phyloP scores from a whole-genome alignment of 2,888 invertebrate genomes.

The Tetragnatha montana region DNA sequence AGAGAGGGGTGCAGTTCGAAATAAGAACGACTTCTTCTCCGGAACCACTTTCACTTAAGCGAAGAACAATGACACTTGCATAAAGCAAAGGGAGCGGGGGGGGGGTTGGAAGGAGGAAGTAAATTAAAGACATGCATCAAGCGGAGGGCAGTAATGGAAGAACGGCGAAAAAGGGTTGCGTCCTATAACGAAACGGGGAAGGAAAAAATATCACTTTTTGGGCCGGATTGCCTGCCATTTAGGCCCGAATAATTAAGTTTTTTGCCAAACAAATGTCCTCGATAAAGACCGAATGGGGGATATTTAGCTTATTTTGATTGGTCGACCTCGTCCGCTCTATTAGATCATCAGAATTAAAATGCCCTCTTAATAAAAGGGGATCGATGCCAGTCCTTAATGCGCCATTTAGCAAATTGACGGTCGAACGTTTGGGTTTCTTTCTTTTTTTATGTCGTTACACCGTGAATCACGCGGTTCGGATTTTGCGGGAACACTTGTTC shows the following conservation, averaged over 20 bases:
- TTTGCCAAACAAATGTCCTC: constrained; percentile 39
- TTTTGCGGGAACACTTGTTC: too few relatives aligned
- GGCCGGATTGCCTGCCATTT: constrained; percentile 53
- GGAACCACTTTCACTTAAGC: constrained; percentile 69
- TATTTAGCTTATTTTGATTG: constrained; percentile 61
- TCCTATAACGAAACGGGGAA: constrained; percentile 22
- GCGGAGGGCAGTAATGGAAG: constrained; percentile 51
- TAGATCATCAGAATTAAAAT: constrained; percentile 10
- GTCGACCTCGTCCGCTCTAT: not conserved
- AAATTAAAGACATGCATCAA: constrained; percentile 70
- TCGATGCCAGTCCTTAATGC: constrained; percentile 5
- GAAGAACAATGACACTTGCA: constrained; percentile 65
- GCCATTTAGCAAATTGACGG: not conserved
- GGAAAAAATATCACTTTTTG: constrained; percentile 39
- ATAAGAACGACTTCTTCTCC: constrained; percentile 50
- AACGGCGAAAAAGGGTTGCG: constrained; percentile 60
- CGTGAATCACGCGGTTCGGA: too few relatives aligned
- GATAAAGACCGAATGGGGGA: constrained; percentile 43
- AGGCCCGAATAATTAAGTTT: constrained; percentile 65
- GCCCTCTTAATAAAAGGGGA: constrained; percentile 14
- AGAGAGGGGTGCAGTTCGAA: constrained; percentile 9
- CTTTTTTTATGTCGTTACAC: too few relatives aligned
- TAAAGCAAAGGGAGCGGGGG: constrained; percentile 14
- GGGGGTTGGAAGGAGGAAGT: constrained; percentile 28
- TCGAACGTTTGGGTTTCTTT: not conserved